Base-by-base conservation (phyloP, 37 sponge, comb jelly and placozoan species). In the Sycon ciliatum region DNA sequence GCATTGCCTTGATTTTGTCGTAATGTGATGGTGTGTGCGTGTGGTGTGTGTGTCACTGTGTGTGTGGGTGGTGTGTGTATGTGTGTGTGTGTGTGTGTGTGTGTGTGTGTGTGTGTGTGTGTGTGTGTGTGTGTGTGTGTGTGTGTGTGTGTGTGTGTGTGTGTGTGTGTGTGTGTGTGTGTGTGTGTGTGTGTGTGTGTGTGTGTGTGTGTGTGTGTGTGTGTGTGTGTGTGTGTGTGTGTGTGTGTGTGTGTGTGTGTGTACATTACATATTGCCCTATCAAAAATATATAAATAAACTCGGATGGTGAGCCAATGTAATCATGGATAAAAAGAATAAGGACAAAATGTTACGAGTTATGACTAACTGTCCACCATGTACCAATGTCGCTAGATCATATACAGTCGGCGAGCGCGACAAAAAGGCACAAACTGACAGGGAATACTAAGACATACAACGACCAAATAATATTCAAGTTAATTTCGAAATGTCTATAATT, bases 71-170 rank as follows among this genome's bases (percentile, higher is more conserved):
- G 13, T 42, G 49, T 42, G 13, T 42, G 49, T 42, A 9, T 42
- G 49, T 42, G 13, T 42, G 49, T 42, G 13, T 42, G 49, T 42
- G 13, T 42, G 49, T 42, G 49, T 42, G 49, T 42, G 49, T 42
- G 49, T 42, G 49, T 42, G 49, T 42, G 49, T 42, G 49, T 42
- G 49, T 42, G 49, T 42, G 49, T 42, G 49, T 42, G 49, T 42
- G 49, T 42, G 49, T 42, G 49, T 42, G 49, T 42, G 49, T 42
- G 49, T 42, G 49, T 42, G 49, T 42, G 49, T 42, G 49, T 42
- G 49, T 42, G 49, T 42, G 49, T 42, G 49, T 42, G 49, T 42
- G 49, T 42, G 49, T 42, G 49, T 42, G 49, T 42, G 49, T 42
- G 49, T 42, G 49, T 42, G 49, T 42, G 49, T 42, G 49, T 42